Percentiles rank a stretch among this genome's conserved stretches.
These are phyloP conservation scores for Tipula lateralis DNA, from an alignment of 2,888 invertebrate genomes.

Conservation along the genomic window DNA sequence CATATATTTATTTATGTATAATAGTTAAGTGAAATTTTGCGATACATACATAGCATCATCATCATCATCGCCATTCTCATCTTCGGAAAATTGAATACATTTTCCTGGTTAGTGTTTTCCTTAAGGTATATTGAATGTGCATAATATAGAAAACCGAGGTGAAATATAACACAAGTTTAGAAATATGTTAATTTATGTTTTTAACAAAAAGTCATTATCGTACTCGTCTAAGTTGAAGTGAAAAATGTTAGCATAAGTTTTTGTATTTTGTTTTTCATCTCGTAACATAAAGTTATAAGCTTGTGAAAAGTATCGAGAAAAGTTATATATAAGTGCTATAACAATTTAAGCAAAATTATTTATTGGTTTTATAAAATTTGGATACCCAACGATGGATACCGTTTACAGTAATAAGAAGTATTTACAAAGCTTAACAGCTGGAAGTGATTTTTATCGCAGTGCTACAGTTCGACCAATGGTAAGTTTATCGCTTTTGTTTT, in stretches of 20 bases:
- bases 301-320: neutral
- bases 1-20: neutral
- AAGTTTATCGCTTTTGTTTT: slow-evolving; percentile 39
- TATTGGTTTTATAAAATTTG: neutral
- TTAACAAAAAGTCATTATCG: neutral
- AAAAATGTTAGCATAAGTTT: slow-evolving; percentile 2
- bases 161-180: neutral
- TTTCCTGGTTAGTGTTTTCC: neutral
- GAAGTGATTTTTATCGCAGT: slow-evolving; percentile 47
- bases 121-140: neutral
- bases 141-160: neutral
- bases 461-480: slow-evolving; percentile 46
- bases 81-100: neutral
- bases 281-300: neutral
- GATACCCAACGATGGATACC: slow-evolving; percentile 43
- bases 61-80: neutral
- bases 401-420: slow-evolving; percentile 50
- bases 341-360: neutral
- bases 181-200: neutral
- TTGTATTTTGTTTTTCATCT: neutral
- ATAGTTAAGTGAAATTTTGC: neutral
- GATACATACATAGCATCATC: neutral
- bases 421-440: slow-evolving; percentile 47
- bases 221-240: neutral
- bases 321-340: neutral